Percentiles rank a stretch among this genome's conserved stretches.
These are phyloP conservation scores for Lampris megalopsis DNA, from an alignment of 2,113 vertebrate species.

Conservation along the genomic window DNA sequence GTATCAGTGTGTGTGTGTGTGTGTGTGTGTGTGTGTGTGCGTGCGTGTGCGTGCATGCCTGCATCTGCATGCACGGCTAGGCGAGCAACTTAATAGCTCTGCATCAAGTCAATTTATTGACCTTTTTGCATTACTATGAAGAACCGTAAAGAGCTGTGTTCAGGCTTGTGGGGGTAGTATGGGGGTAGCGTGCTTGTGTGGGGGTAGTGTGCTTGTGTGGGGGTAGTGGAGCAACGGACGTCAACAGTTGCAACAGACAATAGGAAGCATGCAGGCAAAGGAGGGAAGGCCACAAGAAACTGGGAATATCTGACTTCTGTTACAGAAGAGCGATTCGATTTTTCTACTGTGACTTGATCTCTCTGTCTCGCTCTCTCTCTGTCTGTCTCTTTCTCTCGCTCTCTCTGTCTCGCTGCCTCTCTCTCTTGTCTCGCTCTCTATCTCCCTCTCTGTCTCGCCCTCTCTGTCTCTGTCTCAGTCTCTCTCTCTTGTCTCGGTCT, in stretches of 20 bases:
- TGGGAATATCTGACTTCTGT: background rate
- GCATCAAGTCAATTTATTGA: constrained; percentile 69
- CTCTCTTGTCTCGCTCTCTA: background rate
- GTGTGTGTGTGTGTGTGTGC: background rate
- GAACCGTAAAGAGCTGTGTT: constrained; percentile 66
- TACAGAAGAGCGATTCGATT: too few relatives aligned
- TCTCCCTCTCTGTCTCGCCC: background rate
- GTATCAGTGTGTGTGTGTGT: background rate
- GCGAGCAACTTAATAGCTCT: constrained; percentile 23
- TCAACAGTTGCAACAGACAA: background rate
- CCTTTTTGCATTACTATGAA: constrained; percentile 76
- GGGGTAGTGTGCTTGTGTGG: too few relatives aligned
- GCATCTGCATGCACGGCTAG: background rate
- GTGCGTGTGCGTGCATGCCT: background rate
- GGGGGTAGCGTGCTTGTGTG: background rate
- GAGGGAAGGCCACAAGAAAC: background rate
- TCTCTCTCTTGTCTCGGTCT: background rate
- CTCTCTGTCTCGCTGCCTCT: background rate
- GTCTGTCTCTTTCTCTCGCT: background rate
- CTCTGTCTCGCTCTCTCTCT: background rate
- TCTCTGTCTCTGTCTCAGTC: background rate
- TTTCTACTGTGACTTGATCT: background rate
- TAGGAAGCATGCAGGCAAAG: background rate
- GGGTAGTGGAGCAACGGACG: background rate
- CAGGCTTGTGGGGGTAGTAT: background rate